Conservation (phyloP, 2,797 vertebrate genomes). For the Poeciliopsis infans region DNA sequence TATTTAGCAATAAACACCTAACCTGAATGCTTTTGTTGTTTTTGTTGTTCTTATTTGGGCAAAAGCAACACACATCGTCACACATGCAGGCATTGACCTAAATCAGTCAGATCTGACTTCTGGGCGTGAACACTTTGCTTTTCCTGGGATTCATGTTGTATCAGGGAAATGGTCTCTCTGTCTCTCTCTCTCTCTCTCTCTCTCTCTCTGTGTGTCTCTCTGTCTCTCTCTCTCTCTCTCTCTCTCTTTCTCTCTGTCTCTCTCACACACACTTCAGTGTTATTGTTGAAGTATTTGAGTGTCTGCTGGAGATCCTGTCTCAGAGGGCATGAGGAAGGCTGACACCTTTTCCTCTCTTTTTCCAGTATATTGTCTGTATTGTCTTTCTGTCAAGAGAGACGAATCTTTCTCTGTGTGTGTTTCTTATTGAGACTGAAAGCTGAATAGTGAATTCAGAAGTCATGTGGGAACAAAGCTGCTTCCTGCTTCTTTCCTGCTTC, state of each 20-base stretch:
- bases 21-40: background rate
- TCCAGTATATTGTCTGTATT: conserved; percentile 51
- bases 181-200: too few relatives aligned
- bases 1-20: background rate
- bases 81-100: conserved; percentile 47
- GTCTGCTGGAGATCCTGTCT: conserved; percentile 57
- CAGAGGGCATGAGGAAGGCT: conserved; percentile 48
- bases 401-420: conserved; percentile 36
- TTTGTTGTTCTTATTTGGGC: background rate
- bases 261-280: conserved; percentile 19
- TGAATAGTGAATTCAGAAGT: conserved; percentile 41
- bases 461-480: conserved; percentile 33
- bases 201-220: too few relatives aligned
- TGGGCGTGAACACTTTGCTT: conserved; percentile 30
- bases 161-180: conserved; percentile 6
- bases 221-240: too few relatives aligned
- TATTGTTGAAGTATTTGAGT: conserved; percentile 47
- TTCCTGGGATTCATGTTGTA: conserved; percentile 41
- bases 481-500: conserved; percentile 8
- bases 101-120: conserved; percentile 74
- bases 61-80: conserved; percentile 1
- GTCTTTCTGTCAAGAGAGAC: conserved; percentile 53
- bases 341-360: conserved; percentile 46
- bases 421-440: conserved; percentile 49
- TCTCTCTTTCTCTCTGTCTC: too few relatives aligned